Conservation (phyloP, 2,113 vertebrate species). For the Sinocyclocheilus anophthalmus region DNA sequence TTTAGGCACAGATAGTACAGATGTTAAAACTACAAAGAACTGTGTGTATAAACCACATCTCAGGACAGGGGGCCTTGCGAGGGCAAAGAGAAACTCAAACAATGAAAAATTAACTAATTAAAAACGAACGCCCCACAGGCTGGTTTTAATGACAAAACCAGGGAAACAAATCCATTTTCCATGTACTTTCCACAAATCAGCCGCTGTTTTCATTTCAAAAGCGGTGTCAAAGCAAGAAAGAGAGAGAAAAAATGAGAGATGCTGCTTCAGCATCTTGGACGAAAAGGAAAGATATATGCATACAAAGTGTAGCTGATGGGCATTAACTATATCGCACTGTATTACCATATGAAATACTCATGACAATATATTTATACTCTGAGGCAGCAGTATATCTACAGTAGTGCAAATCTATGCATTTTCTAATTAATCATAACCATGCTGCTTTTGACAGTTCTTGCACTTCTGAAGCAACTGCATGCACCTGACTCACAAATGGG, state of each 20-base stretch:
- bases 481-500: background rate
- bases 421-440: slow-evolving; percentile 42
- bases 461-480: background rate
- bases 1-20: background rate
- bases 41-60: background rate
- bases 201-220: background rate
- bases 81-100: background rate
- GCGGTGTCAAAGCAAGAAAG: too few species aligned
- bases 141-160: background rate
- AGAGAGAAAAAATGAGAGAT: background rate
- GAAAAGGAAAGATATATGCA: background rate
- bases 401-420: background rate
- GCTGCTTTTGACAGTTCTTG: slow-evolving; percentile 2
- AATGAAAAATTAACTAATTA: slow-evolving; percentile 6
- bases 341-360: slow-evolving; percentile 29
- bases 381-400: background rate
- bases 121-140: background rate
- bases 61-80: too few species aligned
- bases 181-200: background rate
- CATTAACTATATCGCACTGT: background rate
- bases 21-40: background rate
- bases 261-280: slow-evolving; percentile 14
- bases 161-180: background rate
- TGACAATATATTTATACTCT: background rate
- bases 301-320: background rate